phyloP scores from a whole-genome alignment of 2,888 invertebrate species.

The Ichneumoninae sp. region DNA sequence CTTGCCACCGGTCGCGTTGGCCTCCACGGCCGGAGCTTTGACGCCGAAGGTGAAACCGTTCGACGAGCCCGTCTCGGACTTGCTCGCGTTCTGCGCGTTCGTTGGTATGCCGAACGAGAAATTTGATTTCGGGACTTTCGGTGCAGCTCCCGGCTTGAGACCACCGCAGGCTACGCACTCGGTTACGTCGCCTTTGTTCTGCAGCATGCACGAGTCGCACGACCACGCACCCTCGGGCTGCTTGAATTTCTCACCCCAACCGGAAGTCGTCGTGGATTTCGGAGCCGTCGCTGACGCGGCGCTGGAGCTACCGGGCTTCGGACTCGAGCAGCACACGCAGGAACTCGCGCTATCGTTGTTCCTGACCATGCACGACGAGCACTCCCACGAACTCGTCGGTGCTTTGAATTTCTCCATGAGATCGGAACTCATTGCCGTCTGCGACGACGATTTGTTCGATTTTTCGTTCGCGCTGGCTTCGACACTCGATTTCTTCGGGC shows the following conservation, averaged over 20 bases:
- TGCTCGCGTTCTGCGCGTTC: slow-evolving; percentile 57
- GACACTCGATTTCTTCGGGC: slow-evolving; percentile 57
- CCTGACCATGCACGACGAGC: slow-evolving; percentile 87
- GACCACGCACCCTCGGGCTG: slow-evolving; percentile 86
- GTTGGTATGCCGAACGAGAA: slow-evolving; percentile 79
- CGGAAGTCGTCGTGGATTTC: slow-evolving; percentile 67
- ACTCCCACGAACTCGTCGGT: slow-evolving; percentile 88
- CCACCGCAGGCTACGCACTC: slow-evolving; percentile 87
- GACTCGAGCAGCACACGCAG: slow-evolving; percentile 86
- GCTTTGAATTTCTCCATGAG: slow-evolving; percentile 71
- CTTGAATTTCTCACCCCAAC: slow-evolving; percentile 82
- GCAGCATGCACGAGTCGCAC: slow-evolving; percentile 87
- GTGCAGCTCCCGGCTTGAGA: slow-evolving; percentile 84
- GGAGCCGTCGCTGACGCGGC: slow-evolving; percentile 62
- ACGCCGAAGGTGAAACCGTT: slow-evolving; percentile 83
- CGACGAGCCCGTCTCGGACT: slow-evolving; percentile 67
- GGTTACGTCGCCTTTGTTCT: slow-evolving; percentile 84
- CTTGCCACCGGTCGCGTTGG: slow-evolving; percentile 39
- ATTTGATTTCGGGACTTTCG: slow-evolving; percentile 68
- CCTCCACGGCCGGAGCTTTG: slow-evolving; percentile 55
- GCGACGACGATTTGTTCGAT: slow-evolving; percentile 50
- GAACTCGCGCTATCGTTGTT: slow-evolving; percentile 85
- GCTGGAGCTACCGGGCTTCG: slow-evolving; percentile 85
- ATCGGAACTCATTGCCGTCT: background rate
- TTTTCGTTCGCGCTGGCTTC: slow-evolving; percentile 30